Evolutionary conservation across 1,140 invertebrate genomes (phyloP).

Genomic region (Probaryconus sp.): DNA sequence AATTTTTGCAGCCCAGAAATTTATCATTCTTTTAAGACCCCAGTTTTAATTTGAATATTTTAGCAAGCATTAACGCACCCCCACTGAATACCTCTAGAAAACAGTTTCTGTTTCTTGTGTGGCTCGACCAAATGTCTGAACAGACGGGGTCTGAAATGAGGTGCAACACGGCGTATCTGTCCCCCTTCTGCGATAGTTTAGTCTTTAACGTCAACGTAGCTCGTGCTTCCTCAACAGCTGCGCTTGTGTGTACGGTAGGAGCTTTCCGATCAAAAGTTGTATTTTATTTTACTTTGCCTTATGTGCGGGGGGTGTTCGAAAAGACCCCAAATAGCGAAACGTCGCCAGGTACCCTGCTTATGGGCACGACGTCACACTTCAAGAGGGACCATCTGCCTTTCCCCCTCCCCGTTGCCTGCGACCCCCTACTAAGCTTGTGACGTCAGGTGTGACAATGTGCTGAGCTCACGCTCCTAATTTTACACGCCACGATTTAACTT

Average conservation of each 20-base stretch:
- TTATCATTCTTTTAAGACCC: too few species aligned
- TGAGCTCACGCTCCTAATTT: slow-evolving; percentile 64
- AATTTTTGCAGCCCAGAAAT: too few species aligned
- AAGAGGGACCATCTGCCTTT: slow-evolving; percentile 77
- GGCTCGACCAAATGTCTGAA: slow-evolving; percentile 66
- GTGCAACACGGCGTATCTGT: slow-evolving; percentile 46
- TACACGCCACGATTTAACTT: slow-evolving; percentile 8
- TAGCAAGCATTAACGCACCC: neutral
- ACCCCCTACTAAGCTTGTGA: slow-evolving; percentile 75
- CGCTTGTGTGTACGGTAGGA: slow-evolving; percentile 64
- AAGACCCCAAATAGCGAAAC: slow-evolving; percentile 61
- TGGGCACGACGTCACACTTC: slow-evolving; percentile 74
- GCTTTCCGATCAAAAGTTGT: slow-evolving; percentile 69
- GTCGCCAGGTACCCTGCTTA: slow-evolving; percentile 72
- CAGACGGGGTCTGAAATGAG: slow-evolving; percentile 69
- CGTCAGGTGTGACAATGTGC: slow-evolving; percentile 77
- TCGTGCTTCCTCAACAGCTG: slow-evolving; percentile 78
- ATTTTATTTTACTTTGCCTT: slow-evolving; percentile 75
- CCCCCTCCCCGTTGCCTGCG: slow-evolving; percentile 31
- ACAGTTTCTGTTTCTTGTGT: slow-evolving; percentile 39
- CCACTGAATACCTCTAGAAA: slow-evolving; percentile 18
- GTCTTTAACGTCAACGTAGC: slow-evolving; percentile 74
- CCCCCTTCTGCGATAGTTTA: slow-evolving; percentile 63
- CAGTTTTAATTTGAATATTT: too few species aligned
- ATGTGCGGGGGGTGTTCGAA: slow-evolving; percentile 67